Evolutionary conservation across 2,797 vertebrate genomes (phyloP), one percentile per base, ranked within the genome.

Genomic region (Trematomus bernacchii): DNA sequence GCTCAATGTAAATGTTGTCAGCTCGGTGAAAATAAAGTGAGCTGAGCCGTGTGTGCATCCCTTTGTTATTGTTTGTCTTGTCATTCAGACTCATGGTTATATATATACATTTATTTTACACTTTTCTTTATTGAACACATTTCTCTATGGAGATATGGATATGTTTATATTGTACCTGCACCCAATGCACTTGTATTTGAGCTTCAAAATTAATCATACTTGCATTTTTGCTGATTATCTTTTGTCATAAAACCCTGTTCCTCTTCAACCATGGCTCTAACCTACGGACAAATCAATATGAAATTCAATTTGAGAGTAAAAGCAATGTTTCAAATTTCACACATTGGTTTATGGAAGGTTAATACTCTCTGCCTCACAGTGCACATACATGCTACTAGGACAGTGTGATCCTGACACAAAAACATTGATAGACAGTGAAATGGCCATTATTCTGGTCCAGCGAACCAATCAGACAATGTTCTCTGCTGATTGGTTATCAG

Each of bases 401-500:
- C n/a, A 60, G 53, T 19, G 16, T 48, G 52, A 33, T 30, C 4
- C 16, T 13, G 19, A 74, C 53, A 70, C 19, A 50, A 68, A 67
- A 18, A 59, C 55, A 77, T 7, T 11, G 10, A 48, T 3, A 23
- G 30, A 65, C 23, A 50, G 43, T 85, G 71, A 88, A 43, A 67
- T 10, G 37, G 64, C 2, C 43, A 3, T 50, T 18, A 65, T 73
- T 40, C 21, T 16, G 23, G 7, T 61, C 42, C 33, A 37, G 6
- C n/a, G 40, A 55, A 21, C 10, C 50, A 65, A 18, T 95, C 88
- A 95, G 66, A 95, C 79, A 13, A 75, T 50, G 30, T 95, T 95
- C 30, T 85, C 92, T 12, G 84, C 66, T 4, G 93, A 89, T 55
- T 84, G 89, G 21, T 52, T 81, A 16, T 92, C 93, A 58, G 93